These are phyloP conservation scores for Drosophila azteca DNA, from an alignment of 1,140 invertebrate genomes.

Conservation along the genomic window DNA sequence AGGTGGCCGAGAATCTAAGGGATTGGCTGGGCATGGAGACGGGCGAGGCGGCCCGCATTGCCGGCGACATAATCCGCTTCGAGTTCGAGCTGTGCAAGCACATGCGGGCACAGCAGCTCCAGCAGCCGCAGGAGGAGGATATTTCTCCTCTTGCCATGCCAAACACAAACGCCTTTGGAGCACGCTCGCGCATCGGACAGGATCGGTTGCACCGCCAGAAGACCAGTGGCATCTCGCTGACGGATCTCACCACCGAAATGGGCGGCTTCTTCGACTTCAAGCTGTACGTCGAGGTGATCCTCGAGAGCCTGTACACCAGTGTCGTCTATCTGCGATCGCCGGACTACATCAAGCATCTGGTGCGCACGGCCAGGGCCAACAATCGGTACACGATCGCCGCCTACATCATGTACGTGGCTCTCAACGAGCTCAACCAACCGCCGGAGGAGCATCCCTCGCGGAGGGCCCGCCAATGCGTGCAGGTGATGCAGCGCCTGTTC, in stretches of 20 bases:
- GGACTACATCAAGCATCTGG: slow-evolving; percentile 61
- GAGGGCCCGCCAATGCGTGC: slow-evolving; percentile 53
- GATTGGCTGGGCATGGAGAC: slow-evolving; percentile 57
- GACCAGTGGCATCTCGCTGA: slow-evolving; percentile 20
- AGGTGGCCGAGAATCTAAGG: slow-evolving; percentile 57
- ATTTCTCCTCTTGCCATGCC: neutral
- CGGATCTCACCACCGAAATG: slow-evolving; percentile 44
- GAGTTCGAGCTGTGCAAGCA: slow-evolving; percentile 76
- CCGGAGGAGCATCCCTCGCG: slow-evolving; percentile 36
- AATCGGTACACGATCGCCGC: slow-evolving; percentile 53
- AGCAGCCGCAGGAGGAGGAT: slow-evolving; percentile 2
- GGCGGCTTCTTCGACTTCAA: slow-evolving; percentile 59
- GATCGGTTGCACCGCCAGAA: slow-evolving; percentile 51
- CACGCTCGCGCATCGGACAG: slow-evolving; percentile 52
- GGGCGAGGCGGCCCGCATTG: slow-evolving; percentile 53
- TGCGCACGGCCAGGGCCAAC: slow-evolving; percentile 31
- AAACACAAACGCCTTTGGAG: slow-evolving; percentile 1
- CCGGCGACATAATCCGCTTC: slow-evolving; percentile 68
- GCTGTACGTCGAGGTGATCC: slow-evolving; percentile 50
- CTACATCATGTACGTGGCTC: slow-evolving; percentile 72
- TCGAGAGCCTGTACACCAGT: slow-evolving; percentile 34
- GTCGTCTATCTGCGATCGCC: slow-evolving; percentile 56
- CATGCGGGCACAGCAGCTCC: slow-evolving; percentile 51
- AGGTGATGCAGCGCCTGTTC: slow-evolving; percentile 56
- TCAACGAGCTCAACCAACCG: slow-evolving; percentile 64